Evolutionary conservation across 2,888 invertebrate species (phyloP).

Genomic region (Drosophila nr. perissopoda): DNA sequence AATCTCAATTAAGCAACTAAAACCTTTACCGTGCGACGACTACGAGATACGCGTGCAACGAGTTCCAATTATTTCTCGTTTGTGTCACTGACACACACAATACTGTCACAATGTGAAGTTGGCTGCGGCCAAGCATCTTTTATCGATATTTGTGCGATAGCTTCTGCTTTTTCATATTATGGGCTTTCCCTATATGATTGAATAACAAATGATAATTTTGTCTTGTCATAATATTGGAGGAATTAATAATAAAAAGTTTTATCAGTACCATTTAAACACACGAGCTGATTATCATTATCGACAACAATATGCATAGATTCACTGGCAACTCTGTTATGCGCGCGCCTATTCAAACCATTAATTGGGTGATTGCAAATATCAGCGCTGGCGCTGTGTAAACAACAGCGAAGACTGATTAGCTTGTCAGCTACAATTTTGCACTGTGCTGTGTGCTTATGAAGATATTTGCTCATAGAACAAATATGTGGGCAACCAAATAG

Average conservation of each 20-base stretch:
- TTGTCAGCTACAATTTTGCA: slow-evolving; percentile 35
- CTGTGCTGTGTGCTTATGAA: slow-evolving; percentile 9
- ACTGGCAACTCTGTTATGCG: neutral
- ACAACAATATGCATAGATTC: neutral
- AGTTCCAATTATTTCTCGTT: slow-evolving; percentile 47
- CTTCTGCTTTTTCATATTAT: neutral
- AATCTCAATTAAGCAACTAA: slow-evolving; percentile 34
- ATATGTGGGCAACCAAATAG: slow-evolving; percentile 33
- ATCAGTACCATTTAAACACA: neutral
- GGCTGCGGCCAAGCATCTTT: slow-evolving; percentile 2
- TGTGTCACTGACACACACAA: slow-evolving; percentile 45
- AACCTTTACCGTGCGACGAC: slow-evolving; percentile 38
- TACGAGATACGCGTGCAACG: slow-evolving; percentile 34
- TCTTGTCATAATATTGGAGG: neutral
- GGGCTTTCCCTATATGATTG: neutral
- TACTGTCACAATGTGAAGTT: slow-evolving; percentile 27
- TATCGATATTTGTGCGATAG: slow-evolving; percentile 25
- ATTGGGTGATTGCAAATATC: slow-evolving; percentile 6
- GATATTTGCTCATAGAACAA: slow-evolving; percentile 42
- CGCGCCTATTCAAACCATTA: slow-evolving; percentile 40
- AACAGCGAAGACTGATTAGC: slow-evolving; percentile 22
- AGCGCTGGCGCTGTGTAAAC: slow-evolving; percentile 25
- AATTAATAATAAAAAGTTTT: neutral
- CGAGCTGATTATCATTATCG: slow-evolving; percentile 7
- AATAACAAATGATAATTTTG: neutral